phyloP scores from a whole-genome alignment of 1,140 invertebrate species.

The Linepithema humile region DNA sequence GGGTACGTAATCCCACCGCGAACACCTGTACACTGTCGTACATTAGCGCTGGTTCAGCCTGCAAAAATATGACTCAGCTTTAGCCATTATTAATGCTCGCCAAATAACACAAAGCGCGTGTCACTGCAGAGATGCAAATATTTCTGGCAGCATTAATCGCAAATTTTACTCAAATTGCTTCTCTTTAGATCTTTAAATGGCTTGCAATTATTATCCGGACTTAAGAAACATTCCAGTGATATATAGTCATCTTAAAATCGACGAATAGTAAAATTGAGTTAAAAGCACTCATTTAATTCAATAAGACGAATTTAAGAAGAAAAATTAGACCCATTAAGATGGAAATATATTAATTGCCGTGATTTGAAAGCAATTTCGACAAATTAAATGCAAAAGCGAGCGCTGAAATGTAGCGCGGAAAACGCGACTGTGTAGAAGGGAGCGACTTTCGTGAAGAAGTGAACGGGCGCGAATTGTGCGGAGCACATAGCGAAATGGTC shows the following conservation, averaged over 20 bases:
- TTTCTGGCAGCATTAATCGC: neutral
- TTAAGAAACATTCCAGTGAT: neutral
- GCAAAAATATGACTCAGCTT: slow-evolving; percentile 66
- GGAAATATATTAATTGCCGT: neutral
- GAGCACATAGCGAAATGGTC: slow-evolving; percentile 9
- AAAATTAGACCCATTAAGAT: neutral
- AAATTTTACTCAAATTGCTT: neutral
- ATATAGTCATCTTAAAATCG: neutral
- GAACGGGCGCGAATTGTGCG: neutral
- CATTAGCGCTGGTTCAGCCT: slow-evolving; percentile 92
- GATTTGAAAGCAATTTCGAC: neutral
- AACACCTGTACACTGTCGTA: slow-evolving; percentile 93
- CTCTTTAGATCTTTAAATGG: neutral
- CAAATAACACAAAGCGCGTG: neutral
- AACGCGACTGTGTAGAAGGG: neutral
- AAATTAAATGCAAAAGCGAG: neutral
- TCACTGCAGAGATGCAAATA: neutral
- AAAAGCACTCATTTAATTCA: neutral
- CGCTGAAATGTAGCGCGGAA: neutral
- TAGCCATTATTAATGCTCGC: neutral
- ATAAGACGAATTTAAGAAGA: neutral
- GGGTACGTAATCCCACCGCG: slow-evolving; percentile 88
- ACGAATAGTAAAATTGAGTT: neutral
- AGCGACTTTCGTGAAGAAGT: neutral
- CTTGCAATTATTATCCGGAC: neutral